Evolutionary conservation across 2,888 invertebrate species (phyloP), one percentile per base, ranked within the genome.

Genomic region (Megalurothrips usitatus): DNA sequence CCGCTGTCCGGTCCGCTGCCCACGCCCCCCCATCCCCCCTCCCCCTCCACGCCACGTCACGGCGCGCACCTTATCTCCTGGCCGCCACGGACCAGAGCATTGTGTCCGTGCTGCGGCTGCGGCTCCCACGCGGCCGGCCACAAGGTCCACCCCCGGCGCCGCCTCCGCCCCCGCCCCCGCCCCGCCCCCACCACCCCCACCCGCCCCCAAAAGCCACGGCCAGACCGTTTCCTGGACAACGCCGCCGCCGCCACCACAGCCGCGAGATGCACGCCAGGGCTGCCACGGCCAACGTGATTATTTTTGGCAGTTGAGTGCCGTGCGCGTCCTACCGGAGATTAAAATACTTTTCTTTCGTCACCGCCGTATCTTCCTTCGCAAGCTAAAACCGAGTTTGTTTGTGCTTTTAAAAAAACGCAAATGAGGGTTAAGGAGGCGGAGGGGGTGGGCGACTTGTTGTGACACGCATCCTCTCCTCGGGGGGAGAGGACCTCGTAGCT

Each of bases 41-140:
- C n/a, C n/a, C n/a, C n/a, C n/a, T n/a, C n/a, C n/a, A n/a, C 58
- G 14, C 34, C 34, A 43, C 34, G n/a, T n/a, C 58, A 19, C 58
- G 14, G 14, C 19, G 58, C 58, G 19, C 58, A 26, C 12, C 68
- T 75, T 26, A 75, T 75, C 68, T 75, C 23, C 34, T 43, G 34
- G 3, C 34, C 34, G 34, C 34, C 34, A 26, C 68, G 12, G 68
- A n/a, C 11, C 68, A 75, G n/a, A n/a, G n/a, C n/a, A n/a, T 68
- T n/a, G n/a, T n/a, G n/a, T n/a, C n/a, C n/a, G n/a, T 68, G 68
- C 26, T 75, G 68, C 26, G 68, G 23, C 68, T 68, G n/a, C 68
- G 19, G n/a, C 68, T 75, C 68, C 68, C 68, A 75, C 68, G 68
- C 68, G 68, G 68, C 68, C 68, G 26, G 26, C 68, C 68, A 26